Conservation (phyloP, 2,113 vertebrate species). For the Mus pahari region DNA sequence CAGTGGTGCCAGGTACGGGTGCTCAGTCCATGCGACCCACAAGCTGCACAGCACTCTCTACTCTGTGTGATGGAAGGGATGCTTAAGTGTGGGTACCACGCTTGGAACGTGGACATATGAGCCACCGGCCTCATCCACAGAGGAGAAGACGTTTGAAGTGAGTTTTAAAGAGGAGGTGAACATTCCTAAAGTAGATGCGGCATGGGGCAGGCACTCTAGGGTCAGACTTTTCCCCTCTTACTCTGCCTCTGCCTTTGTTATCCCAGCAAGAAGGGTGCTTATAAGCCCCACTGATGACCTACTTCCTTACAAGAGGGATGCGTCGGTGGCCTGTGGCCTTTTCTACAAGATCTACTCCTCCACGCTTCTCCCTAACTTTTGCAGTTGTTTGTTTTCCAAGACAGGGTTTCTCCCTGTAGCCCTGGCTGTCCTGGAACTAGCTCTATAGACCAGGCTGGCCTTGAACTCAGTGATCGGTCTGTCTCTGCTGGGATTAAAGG, state of each 20-base stretch:
- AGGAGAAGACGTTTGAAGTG: background rate
- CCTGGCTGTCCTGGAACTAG: background rate
- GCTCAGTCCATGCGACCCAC: background rate
- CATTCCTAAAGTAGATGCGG: background rate
- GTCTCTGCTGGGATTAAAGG: background rate
- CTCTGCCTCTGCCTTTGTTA: background rate
- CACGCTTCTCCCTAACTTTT: background rate
- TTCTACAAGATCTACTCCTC: background rate
- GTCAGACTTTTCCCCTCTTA: background rate
- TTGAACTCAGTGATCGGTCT: background rate
- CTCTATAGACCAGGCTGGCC: background rate
- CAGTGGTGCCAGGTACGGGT: background rate
- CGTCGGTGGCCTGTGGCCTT: background rate
- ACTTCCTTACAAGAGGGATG: background rate
- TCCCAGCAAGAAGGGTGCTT: background rate
- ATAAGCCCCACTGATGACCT: background rate
- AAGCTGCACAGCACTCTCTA: background rate
- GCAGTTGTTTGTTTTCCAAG: background rate
- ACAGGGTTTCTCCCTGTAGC: background rate
- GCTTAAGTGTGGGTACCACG: background rate
- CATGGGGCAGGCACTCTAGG: no score
- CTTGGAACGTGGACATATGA: background rate
- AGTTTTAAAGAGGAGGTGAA: background rate
- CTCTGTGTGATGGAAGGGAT: background rate
- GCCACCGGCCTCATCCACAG: background rate